Percentiles rank a stretch among this genome's conserved stretches.
These are phyloP conservation scores for Thamnophis sirtalis DNA, from an alignment of 2,113 vertebrate genomes.

Conservation along the genomic window DNA sequence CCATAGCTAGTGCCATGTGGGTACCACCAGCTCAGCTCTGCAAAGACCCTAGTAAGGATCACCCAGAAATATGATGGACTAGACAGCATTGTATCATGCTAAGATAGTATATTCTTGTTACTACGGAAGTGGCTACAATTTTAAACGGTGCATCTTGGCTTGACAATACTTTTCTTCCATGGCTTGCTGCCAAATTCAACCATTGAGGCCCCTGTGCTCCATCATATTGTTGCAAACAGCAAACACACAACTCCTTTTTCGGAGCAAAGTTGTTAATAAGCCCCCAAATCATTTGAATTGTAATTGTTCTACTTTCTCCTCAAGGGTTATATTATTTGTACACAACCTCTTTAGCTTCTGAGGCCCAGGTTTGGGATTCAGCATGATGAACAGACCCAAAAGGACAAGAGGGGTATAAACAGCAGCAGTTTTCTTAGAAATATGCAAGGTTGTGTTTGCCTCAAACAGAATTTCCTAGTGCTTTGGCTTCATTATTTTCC, in stretches of 20 bases:
- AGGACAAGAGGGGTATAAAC: not conserved
- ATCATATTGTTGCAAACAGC: not conserved
- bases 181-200: not conserved
- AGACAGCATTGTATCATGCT: not conserved
- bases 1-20: not conserved
- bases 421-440: not conserved
- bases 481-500: not conserved
- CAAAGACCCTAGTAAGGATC: not conserved
- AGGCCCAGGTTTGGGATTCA: not conserved
- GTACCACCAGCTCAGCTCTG: not conserved
- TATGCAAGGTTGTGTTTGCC: not conserved
- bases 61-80: not conserved
- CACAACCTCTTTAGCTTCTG: constrained; percentile 5
- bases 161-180: not conserved
- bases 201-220: not conserved
- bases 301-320: not conserved
- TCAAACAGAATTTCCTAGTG: not conserved
- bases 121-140: rapidly evolving
- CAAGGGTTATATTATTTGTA: not conserved
- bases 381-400: not conserved
- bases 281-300: not conserved
- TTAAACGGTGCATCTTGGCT: not conserved
- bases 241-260: not conserved
- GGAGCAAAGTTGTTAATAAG: constrained; percentile 11
- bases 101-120: not conserved